phyloP scores from a whole-genome alignment of 2,113 vertebrate species.

The Stigmatopora argus region DNA sequence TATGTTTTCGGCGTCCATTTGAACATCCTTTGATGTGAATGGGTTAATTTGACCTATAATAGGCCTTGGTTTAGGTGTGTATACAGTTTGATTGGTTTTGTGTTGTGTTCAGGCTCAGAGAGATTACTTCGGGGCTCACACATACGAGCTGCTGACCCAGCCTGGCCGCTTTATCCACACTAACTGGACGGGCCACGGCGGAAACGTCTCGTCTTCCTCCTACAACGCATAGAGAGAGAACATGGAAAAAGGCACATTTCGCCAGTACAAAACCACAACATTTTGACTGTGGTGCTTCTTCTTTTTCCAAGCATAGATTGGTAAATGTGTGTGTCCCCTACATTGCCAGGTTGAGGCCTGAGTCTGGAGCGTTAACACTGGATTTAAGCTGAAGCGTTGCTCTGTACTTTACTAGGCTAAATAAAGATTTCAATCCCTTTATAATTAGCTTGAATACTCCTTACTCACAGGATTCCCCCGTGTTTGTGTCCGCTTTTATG shows the following conservation, averaged over 20 bases:
- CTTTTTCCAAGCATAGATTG: slow-evolving; percentile 49
- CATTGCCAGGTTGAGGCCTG: slow-evolving; percentile 11
- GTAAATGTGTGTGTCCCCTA: slow-evolving; percentile 14
- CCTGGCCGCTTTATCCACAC: slow-evolving; percentile 86
- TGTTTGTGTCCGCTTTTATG: slow-evolving; percentile 22
- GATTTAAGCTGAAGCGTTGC: slow-evolving; percentile 60
- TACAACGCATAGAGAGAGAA: slow-evolving; percentile 80
- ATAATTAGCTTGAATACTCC: slow-evolving; percentile 60
- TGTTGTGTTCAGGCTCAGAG: slow-evolving; percentile 81
- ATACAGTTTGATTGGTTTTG: neutral
- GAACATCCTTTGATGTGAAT: no score
- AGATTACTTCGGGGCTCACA: slow-evolving; percentile 96
- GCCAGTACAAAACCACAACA: slow-evolving; percentile 6
- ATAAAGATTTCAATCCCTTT: slow-evolving; percentile 75
- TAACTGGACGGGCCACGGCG: slow-evolving; percentile 94
- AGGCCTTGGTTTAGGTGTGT: neutral
- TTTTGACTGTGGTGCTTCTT: slow-evolving; percentile 33
- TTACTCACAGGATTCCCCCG: slow-evolving; percentile 45
- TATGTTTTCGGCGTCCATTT: no score
- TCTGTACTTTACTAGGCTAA: slow-evolving; percentile 68
- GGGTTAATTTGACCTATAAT: neutral
- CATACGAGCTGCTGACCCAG: slow-evolving; percentile 82
- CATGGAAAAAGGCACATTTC: slow-evolving; percentile 30
- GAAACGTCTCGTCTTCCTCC: slow-evolving; percentile 86
- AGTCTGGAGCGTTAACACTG: slow-evolving; percentile 52